Evolutionary conservation across 2,113 vertebrate genomes (phyloP).

Genomic region (Nyctereutes procyonoides): DNA sequence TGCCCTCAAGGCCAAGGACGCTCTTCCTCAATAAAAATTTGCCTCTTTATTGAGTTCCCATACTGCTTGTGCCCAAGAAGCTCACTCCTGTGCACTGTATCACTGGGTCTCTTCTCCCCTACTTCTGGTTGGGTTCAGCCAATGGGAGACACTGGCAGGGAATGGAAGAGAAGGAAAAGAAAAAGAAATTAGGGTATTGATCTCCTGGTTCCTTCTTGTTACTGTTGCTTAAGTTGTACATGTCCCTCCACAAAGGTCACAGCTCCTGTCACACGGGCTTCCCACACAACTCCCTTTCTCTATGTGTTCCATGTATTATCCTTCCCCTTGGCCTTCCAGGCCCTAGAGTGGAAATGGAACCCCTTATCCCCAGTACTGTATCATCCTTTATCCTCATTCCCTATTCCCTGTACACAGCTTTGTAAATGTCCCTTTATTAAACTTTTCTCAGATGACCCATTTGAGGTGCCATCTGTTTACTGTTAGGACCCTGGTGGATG

Average conservation of each 20-base stretch:
- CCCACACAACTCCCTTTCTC: not conserved
- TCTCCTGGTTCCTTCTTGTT: not conserved
- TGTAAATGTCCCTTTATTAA: not conserved
- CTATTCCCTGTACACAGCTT: not conserved
- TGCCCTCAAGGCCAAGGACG: not conserved
- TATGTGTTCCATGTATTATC: not conserved
- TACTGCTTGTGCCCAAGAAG: not conserved
- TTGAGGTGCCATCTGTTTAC: not conserved
- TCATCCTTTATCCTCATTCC: not conserved
- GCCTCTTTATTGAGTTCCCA: not conserved
- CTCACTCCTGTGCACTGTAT: not conserved
- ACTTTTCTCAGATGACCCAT: not conserved
- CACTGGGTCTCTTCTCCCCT: not conserved
- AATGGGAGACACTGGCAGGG: not conserved
- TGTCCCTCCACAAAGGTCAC: not conserved
- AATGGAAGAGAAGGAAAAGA: not conserved
- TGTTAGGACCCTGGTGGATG: not conserved
- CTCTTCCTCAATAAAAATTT: not conserved
- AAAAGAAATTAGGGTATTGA: not conserved
- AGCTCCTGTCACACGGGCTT: not conserved
- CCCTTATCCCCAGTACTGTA: fast-evolving
- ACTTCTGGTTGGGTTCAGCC: not conserved
- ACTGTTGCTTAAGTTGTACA: not conserved
- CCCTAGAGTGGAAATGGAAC: not conserved
- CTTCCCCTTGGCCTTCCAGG: not conserved